Evolutionary conservation across 2,113 vertebrate species (phyloP).

Genomic region (Hylia prasina): DNA sequence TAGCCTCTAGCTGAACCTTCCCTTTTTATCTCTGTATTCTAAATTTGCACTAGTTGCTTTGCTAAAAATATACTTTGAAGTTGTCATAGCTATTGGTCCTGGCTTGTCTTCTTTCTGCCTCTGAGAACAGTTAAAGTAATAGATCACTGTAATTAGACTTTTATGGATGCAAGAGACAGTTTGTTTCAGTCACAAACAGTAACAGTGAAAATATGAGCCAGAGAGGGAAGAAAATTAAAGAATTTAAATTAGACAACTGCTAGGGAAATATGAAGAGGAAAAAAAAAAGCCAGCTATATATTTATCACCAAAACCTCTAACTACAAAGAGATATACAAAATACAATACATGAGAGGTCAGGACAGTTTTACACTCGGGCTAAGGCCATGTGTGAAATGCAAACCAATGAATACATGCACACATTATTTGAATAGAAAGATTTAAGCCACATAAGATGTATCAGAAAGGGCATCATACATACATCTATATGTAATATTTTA

Average conservation of each 20-base stretch:
- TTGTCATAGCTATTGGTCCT: conserved; percentile 47
- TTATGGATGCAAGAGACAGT: not conserved
- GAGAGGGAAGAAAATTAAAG: not conserved
- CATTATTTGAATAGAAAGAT: not conserved
- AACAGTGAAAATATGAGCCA: not conserved
- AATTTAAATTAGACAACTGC: not conserved
- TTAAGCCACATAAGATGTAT: not conserved
- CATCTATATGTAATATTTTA: not conserved
- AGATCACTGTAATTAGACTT: conserved; percentile 32
- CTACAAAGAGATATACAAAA: not conserved
- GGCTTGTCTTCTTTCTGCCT: not conserved
- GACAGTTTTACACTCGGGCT: not conserved
- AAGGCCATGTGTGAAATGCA: not conserved
- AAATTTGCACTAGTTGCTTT: conserved; percentile 42
- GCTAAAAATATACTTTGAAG: conserved; percentile 48
- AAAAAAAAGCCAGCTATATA: too few species aligned
- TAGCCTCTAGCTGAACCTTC: conserved; percentile 41
- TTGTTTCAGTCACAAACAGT: not conserved
- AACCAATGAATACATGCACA: not conserved
- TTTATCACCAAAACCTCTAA: not conserved
- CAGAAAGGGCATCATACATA: not conserved
- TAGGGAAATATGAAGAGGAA: not conserved
- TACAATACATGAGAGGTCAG: not conserved
- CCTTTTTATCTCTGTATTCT: conserved; percentile 42
- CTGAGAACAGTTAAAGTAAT: conserved; percentile 30